Evolutionary conservation across 2,797 vertebrate genomes (phyloP).

Genomic region (Sebastiscus tertius): DNA sequence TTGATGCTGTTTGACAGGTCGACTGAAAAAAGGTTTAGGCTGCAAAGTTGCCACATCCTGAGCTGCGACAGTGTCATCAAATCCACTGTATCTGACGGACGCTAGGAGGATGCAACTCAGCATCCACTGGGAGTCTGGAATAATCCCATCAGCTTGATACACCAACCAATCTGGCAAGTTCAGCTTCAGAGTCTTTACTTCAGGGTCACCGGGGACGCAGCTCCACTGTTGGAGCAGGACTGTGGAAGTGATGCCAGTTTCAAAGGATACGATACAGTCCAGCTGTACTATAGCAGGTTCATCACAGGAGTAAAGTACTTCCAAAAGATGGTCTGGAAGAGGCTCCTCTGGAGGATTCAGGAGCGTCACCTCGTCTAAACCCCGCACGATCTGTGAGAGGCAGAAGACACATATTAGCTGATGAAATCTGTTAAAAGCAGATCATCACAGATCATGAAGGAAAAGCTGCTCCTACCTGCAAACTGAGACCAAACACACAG

Average conservation of each 20-base stretch:
- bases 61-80: constrained; percentile 30
- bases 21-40: constrained; percentile 61
- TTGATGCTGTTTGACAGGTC: constrained; percentile 79
- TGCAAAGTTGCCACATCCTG: constrained; percentile 64
- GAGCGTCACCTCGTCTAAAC: constrained; percentile 67
- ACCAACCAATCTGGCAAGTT: constrained; percentile 84
- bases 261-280: constrained; percentile 76
- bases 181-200: constrained; percentile 60
- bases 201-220: constrained; percentile 65
- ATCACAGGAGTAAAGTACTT: constrained; percentile 79
- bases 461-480: constrained; percentile 69
- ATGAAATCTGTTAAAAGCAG: not conserved
- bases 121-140: constrained; percentile 76
- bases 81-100: constrained; percentile 61
- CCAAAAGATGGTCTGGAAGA: constrained; percentile 56
- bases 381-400: constrained; percentile 49
- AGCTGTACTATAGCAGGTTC: constrained; percentile 67
- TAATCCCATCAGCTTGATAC: constrained; percentile 80
- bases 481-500: constrained; percentile 49
- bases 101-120: constrained; percentile 75
- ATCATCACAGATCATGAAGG: not conserved
- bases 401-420: constrained; percentile 3
- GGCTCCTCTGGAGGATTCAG: constrained; percentile 80
- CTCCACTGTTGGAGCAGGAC: constrained; percentile 72
- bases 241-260: constrained; percentile 59